Conservation (phyloP, 2,888 invertebrate genomes). For the Drosophila siamana region DNA sequence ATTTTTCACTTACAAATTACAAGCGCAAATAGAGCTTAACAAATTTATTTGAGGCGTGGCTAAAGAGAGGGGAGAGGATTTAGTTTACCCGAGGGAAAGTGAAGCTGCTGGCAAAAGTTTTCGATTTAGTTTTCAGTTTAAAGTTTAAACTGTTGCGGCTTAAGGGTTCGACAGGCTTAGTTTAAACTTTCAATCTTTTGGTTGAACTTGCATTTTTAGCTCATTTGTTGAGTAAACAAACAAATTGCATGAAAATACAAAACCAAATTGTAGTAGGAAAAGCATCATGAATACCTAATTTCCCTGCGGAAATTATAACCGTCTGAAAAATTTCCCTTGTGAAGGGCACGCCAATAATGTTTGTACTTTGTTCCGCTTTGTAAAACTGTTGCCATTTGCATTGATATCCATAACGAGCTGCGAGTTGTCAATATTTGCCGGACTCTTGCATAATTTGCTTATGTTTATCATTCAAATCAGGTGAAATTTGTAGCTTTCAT, state of each 20-base stretch:
- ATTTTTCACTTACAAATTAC: slow-evolving; percentile 55
- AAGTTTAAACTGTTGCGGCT: slow-evolving; percentile 32
- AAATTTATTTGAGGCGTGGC: slow-evolving; percentile 19
- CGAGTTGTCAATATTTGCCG: slow-evolving; percentile 20
- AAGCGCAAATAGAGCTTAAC: slow-evolving; percentile 50
- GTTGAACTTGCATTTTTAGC: slow-evolving; percentile 24
- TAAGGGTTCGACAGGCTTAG: slow-evolving; percentile 6
- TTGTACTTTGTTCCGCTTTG: slow-evolving; percentile 16
- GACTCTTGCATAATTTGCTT: slow-evolving; percentile 17
- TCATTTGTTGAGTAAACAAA: slow-evolving; percentile 39
- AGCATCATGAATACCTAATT: slow-evolving; percentile 1
- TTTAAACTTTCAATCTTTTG: slow-evolving; percentile 18
- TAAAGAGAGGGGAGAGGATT: background rate
- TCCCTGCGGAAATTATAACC: background rate
- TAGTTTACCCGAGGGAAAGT: background rate
- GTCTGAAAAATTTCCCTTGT: background rate
- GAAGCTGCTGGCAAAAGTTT: slow-evolving; percentile 24
- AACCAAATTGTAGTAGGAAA: background rate
- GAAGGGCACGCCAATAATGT: slow-evolving; percentile 4
- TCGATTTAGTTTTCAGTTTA: slow-evolving; percentile 7
- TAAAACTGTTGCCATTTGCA: slow-evolving; percentile 4
- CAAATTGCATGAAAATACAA: background rate
- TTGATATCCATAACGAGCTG: slow-evolving; percentile 25
- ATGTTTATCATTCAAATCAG: slow-evolving; percentile 31
- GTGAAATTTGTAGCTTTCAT: slow-evolving; percentile 28